Base-by-base conservation (phyloP, 1,140 invertebrate genomes). In the Pentalonia nigronervosa region DNA sequence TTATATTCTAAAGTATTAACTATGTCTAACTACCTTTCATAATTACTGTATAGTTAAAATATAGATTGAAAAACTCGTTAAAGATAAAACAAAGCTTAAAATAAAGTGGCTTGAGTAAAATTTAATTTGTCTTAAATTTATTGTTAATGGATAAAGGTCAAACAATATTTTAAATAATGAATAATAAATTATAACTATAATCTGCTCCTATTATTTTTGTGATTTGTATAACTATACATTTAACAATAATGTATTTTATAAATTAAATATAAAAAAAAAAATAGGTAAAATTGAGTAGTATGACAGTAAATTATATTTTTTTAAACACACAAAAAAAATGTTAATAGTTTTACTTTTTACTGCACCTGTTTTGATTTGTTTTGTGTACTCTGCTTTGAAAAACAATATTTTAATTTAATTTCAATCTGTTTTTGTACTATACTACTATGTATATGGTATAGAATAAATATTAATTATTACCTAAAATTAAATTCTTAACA, bases 341-440 rank as follows among this genome's bases (percentile, higher is more conserved):
- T 76, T 76, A n/a, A 30, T n/a, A n/a, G 30, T n/a, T 17, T 76
- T 76, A 76, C 23, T 84, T 84, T 47, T 86, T 47, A 86, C 6
- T 86, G 30, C 84, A 86, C 84, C 84, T 86, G 84, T 86, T 86
- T n/a, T 48, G 84, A 47, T 86, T 86, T 47, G 84, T 86, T 86
- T 86, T 48, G 84, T 1, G 11, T 47, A 47, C 45, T 86, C 9
- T 4, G 36, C 8, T 30, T n/a, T 86, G n/a, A 47, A n/a, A 86
- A 86, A 86, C 47, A 30, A 86, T 2, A 86, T 47, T 47, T 47
- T 30, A 47, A 30, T 86, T 86, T 47, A 4, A n/a, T n/a, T 30
- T n/a, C n/a, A 47, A n/a, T 47, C 21, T 86, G 83, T 86, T 76
- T 67, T 76, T 76, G 30, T n/a, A 34, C 30, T 0, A 60, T 30